Evolutionary conservation across 64 coral and sea anemone genomes (phyloP), one percentile per base, ranked within the genome.

Genomic region (Montipora cactus): DNA sequence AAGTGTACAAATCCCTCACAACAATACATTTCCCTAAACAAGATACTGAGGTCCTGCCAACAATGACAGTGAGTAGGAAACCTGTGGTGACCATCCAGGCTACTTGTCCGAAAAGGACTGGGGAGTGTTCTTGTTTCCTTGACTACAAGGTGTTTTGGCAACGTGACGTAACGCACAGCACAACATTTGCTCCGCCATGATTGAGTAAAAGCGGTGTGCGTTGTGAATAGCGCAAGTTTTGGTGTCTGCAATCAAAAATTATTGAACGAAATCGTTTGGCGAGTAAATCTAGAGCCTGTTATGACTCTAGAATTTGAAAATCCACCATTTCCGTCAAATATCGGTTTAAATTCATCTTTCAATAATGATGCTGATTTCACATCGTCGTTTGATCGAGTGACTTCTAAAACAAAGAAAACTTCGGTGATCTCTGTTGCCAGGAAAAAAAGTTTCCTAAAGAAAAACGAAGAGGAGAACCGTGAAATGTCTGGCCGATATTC

Each of bases 241-340:
- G 18, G 52, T 47, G 77, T 12, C 59, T 61, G 77, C 62, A 51
- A 72, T 83, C 58, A 90, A 70, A 37, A 92, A 76, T 50, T 50
- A 44, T 28, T 21, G 49, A 13, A 72, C 71, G 49, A 67, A 37
- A 83, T 50, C 68, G 20, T 13, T 78, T 78, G 8, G 76, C 12
- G 57, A 12, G 59, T 20, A 70, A 75, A 71, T 72, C 78, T 92
- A 95, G 81, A 79, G 89, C 21, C 76, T 97, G 95, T 94, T 94
- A 97, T 97, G 95, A 94, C 92, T 89, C 69, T 97, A 88, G 95
- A 97, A 94, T 81, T 97, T 50, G 89, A 97, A 75, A 97, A 91
- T 16, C 77, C 89, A 61, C 90, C 89, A 58, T 78, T 95, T 51
- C 67, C 76, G 20, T 87, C 88, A 44, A 88, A 62, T 49, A 81